Percentiles rank a stretch among this genome's conserved stretches.
Conservation (phyloP, 2,113 vertebrate genomes). For the Cochlearius cochlearius region DNA sequence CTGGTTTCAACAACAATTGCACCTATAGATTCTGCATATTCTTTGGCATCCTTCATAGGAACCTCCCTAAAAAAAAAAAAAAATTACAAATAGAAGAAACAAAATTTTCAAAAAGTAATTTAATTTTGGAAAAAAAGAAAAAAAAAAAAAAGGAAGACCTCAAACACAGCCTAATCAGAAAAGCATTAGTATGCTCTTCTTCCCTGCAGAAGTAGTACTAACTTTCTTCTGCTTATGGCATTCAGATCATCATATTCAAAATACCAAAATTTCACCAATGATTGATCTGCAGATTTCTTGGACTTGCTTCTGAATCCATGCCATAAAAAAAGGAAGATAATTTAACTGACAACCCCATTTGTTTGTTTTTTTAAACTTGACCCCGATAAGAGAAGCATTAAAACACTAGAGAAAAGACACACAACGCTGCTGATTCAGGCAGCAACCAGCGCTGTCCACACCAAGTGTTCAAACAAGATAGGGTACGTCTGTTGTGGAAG, state of each 20-base stretch:
- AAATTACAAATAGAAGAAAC: neutral
- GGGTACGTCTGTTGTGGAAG: neutral
- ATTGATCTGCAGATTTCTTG: neutral
- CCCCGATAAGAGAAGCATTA: neutral
- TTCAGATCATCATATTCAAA: neutral
- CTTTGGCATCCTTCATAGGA: constrained; percentile 93
- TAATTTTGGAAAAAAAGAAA: neutral
- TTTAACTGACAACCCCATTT: neutral
- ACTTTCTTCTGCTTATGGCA: neutral
- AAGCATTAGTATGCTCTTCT: neutral
- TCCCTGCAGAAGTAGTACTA: neutral
- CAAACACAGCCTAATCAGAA: neutral
- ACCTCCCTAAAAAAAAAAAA: constrained; percentile 86
- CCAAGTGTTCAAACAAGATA: neutral
- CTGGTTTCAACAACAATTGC: constrained; percentile 98
- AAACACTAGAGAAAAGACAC: neutral
- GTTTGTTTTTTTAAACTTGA: neutral
- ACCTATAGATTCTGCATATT: constrained; percentile 95
- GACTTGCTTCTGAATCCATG: neutral
- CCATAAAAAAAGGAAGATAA: neutral
- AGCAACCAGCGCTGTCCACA: neutral
- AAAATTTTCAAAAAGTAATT: neutral
- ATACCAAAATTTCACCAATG: neutral
- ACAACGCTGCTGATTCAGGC: neutral
- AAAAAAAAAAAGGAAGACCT: neutral